Conservation (phyloP, 2,113 vertebrate species). For the Macrotis lagotis region DNA sequence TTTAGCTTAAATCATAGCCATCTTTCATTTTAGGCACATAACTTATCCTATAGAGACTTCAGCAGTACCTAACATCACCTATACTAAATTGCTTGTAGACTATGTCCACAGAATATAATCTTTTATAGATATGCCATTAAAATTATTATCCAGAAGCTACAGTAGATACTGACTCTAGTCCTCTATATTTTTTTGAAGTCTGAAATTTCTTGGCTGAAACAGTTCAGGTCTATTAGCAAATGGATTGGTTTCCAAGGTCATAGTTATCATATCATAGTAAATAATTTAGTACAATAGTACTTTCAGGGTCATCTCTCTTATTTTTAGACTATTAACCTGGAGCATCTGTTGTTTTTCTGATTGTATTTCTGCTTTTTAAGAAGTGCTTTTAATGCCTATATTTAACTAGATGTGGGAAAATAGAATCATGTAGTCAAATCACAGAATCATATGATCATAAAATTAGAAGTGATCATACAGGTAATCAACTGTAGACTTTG, state of each 20-base stretch:
- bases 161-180: not conserved
- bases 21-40: not conserved
- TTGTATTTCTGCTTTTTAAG: not conserved
- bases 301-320: not conserved
- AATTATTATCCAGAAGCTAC: not conserved
- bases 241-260: not conserved
- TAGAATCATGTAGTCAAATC: not conserved
- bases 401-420: not conserved
- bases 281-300: not conserved
- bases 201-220: not conserved
- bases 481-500: not conserved
- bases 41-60: not conserved
- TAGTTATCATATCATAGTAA: not conserved
- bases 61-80: not conserved
- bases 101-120: too few species aligned
- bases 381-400: not conserved
- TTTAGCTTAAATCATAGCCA: not conserved
- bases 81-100: too few species aligned
- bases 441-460: not conserved
- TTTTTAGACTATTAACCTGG: not conserved
- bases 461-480: not conserved
- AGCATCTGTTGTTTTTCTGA: not conserved
- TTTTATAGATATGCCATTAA: not conserved
- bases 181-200: not conserved
- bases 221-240: constrained; percentile 11